Base-by-base conservation (phyloP, 1,140 invertebrate genomes). In the Drosophila fuyamai region DNA sequence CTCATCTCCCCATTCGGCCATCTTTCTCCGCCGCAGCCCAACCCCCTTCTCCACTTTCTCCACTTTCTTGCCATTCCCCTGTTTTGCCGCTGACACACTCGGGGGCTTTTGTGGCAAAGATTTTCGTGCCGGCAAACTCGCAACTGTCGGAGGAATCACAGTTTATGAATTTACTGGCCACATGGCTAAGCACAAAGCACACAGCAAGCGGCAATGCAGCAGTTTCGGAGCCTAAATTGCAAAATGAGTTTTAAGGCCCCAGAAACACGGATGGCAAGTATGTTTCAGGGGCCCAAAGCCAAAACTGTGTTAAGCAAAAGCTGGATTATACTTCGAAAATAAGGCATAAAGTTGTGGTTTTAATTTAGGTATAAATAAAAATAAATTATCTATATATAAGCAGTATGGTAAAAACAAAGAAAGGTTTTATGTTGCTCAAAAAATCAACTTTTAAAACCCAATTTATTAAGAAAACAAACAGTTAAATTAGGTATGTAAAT, bases 151-250 rank as follows among this genome's bases (percentile, higher is more conserved):
- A 73, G 83, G 67, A 82, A 76, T 82, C 76, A 72, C 62, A 88
- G 83, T 79, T 88, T 82, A 88, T 82, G 76, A 82, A 86, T 86
- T 86, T 81, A 81, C 82, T 78, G 71, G 65, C 65, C 78, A 86
- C 83, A 79, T 88, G 82, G 81, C 62, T 57, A 58, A 76, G 61
- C 60, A 75, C 53, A 76, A 75, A 74, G 53, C 70, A 53, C 55
- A 68, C 18, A 68, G 65, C 74, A 76, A 51, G 29, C 66, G 23
- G 23, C 29, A 44, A 55, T 75, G 58, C 68, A 74, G 71, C 35
- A 53, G 43, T 35, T 57, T 9, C 46, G 43, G 41, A 46, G 65
- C 46, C 66, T 50, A 59, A 63, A 80, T 61, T 65, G 55, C 56
- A 55, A 63, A 84, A 76, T 79, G 60, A 79, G 70, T 82, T 73